Evolutionary conservation across 2,888 invertebrate genomes (phyloP), one percentile per base, ranked within the genome.

Genomic region (Arctia plantaginis): DNA sequence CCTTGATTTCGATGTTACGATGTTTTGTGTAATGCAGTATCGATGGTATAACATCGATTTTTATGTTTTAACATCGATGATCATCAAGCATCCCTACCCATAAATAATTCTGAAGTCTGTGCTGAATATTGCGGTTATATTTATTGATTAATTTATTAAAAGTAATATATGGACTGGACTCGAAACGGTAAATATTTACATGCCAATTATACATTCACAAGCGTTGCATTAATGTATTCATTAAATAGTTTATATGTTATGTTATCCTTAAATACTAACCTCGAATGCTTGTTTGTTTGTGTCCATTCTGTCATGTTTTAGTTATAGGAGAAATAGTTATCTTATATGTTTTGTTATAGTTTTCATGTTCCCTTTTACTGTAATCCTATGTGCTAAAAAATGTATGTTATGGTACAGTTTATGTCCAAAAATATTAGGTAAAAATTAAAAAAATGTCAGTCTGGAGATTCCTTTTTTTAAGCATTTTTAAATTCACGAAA

Each of bases 161-260:
- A 51, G 39, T 66, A 66, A 67, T 71, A 44, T 47, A 67, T 66
- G 71, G 67, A 71, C 66, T 66, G 71, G 66, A n/a, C 20, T 55
- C 35, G 39, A 10, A 39, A 71, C 55, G 71, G 71, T 71, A 66
- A 55, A 55, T 23, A 41, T 51, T 47, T 51, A 39, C 20, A n/a
- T 30, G 20, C n/a, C n/a, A 13, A 0, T 33, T 13, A 47, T 33
- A 47, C 30, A 47, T 27, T 67, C 30, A 30, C 12, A 23, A 30
- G 7, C 23, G 13, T 33, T 18, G 15, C 44, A 33, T 10, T 47
- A 30, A n/a, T 6, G 23, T 67, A 4, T 12, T 33, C 23, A 33
- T 23, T 20, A 1, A 33, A 33, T 30, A 13, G 13, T 30, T 44
- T 67, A 10, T 18, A 15, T 59, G 15, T 23, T 35, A 20, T 33